These are phyloP conservation scores for Misgurnus mizolepis DNA, from an alignment of 2,113 vertebrate species.

Conservation along the genomic window DNA sequence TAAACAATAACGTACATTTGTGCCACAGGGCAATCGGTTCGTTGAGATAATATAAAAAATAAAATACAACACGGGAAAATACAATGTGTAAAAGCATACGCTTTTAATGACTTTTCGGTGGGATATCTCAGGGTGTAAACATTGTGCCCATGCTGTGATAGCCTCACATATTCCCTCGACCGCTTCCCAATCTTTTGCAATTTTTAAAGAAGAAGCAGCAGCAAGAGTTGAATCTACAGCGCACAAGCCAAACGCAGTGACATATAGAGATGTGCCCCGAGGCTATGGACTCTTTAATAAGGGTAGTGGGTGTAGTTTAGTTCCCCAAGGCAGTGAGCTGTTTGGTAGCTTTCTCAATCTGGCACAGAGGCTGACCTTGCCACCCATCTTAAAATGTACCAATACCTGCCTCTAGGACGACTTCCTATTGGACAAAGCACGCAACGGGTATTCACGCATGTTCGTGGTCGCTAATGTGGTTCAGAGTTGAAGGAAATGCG, in stretches of 20 bases:
- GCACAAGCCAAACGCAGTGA: conserved; percentile 13
- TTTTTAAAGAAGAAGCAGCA: conserved; percentile 14
- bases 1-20: not conserved
- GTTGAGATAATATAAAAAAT: not conserved
- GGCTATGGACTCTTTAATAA: conserved; percentile 39
- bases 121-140: not conserved
- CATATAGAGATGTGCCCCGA: conserved; percentile 19
- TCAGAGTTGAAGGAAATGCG: not conserved
- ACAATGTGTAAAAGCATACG: not conserved
- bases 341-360: conserved; percentile 22
- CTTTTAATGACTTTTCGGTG: conserved; percentile 17
- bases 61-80: not conserved
- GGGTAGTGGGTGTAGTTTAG: conserved; percentile 2
- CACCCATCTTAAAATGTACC: not conserved
- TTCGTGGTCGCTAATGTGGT: not conserved
- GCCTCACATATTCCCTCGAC: conserved; percentile 10
- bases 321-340: conserved; percentile 2
- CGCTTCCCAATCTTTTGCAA: conserved; percentile 4
- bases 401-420: not conserved
- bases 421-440: not conserved
- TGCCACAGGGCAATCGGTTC: not conserved
- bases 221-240: not conserved
- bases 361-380: conserved; percentile 1
- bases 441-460: conserved; percentile 2
- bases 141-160: conserved; percentile 1